Evolutionary conservation across 1,140 invertebrate genomes (phyloP), one percentile per base, ranked within the genome.

Genomic region (Cataglyphis hispanica): DNA sequence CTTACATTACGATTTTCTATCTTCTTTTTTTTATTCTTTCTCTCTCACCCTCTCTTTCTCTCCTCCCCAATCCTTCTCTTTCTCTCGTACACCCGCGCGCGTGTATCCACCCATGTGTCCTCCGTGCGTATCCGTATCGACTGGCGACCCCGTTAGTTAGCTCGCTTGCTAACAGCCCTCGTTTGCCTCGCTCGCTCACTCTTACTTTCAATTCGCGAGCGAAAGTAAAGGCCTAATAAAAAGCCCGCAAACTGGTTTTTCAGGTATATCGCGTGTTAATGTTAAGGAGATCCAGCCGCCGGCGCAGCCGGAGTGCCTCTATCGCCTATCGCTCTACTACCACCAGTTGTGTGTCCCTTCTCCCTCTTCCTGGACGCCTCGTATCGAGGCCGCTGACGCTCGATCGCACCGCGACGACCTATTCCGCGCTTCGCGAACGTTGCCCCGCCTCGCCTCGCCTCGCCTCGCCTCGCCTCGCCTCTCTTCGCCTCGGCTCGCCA

Each of bases 191-290:
- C 87, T 90, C 89, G 90, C 91, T 91, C 92, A 91, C 93, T 94
- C 91, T 93, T 94, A 91, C 93, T 93, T 93, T 94, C 91, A 91
- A 88, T 86, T 89, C 74, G 85, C 88, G 90, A 93, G 93, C 93
- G 93, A 94, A 94, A 94, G 93, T 94, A 92, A 91, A 94, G 92
- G 90, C 91, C 90, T 90, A 91, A 93, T 92, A 91, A 93, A 93
- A 94, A 93, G 80, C 84, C 58, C 63, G 86, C 89, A 94, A 94
- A 94, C 94, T 94, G 94, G 94, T 94, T 94, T 94, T 93, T 93
- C 93, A 90, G 87, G 91, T 94, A 93, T 93, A 93, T 92, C 91
- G 90, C 89, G 89, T 87, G 83, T 91, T 93, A 92, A 93, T 91
- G 92, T 86, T 92, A 92, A 92, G 89, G 89, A 92, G 91, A 89